phyloP scores from a whole-genome alignment of 2,888 invertebrate species.

The Folsomia candida region DNA sequence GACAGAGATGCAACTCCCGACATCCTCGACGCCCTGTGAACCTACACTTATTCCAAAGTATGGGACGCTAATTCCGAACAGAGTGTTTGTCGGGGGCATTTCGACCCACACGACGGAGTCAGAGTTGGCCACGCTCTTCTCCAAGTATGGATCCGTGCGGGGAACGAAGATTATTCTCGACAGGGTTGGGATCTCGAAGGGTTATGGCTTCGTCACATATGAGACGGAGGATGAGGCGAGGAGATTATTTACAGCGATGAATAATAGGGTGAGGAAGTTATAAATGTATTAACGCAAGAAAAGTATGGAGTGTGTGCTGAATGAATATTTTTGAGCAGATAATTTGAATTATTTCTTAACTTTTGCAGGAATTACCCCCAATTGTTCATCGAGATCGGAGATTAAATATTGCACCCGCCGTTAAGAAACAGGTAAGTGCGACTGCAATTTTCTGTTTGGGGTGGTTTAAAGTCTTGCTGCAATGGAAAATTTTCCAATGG shows the following conservation, averaged over 20 bases:
- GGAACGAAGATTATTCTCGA: conserved; percentile 92
- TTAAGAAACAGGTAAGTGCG: conserved; percentile 77
- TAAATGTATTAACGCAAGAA: conserved; percentile 10
- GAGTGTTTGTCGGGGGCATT: conserved; percentile 95
- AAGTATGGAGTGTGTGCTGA: background rate
- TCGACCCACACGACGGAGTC: conserved; percentile 88
- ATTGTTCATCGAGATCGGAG: conserved; percentile 68
- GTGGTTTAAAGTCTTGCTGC: too few species aligned
- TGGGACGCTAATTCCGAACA: conserved; percentile 87
- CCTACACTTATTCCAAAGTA: conserved; percentile 56
- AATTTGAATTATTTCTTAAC: background rate
- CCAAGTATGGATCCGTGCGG: conserved; percentile 77
- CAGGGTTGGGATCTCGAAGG: conserved; percentile 90
- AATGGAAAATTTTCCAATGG: too few species aligned
- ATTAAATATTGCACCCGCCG: conserved; percentile 81
- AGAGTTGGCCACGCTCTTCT: conserved; percentile 87
- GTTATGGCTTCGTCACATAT: conserved; percentile 81
- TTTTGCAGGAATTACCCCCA: conserved; percentile 44
- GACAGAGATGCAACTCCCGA: background rate
- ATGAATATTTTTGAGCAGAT: background rate
- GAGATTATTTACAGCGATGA: conserved; percentile 46
- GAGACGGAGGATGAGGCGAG: conserved; percentile 84
- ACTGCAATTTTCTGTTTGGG: too few species aligned
- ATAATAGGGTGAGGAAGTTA: conserved; percentile 28
- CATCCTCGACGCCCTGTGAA: background rate